Percentiles rank a stretch among this genome's conserved stretches.
These are phyloP conservation scores for Tautogolabrus adspersus DNA, from an alignment of 2,113 vertebrate genomes.

Conservation along the genomic window DNA sequence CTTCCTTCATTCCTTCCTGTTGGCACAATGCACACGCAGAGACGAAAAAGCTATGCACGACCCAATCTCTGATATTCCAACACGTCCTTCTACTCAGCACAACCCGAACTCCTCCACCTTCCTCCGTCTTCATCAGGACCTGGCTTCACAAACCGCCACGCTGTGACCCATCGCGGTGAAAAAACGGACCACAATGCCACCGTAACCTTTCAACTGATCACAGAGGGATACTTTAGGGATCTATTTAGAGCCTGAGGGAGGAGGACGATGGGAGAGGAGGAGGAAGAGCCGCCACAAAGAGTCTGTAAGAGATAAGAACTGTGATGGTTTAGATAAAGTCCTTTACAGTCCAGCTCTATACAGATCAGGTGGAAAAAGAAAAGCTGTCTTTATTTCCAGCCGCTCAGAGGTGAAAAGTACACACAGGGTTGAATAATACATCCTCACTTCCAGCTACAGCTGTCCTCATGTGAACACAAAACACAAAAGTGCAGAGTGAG, in stretches of 20 bases:
- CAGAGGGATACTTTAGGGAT: constrained; percentile 63
- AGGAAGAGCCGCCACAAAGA: constrained; percentile 43
- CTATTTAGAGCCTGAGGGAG: constrained; percentile 63
- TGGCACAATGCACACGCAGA: too few species aligned
- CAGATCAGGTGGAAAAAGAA: background rate
- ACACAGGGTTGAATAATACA: constrained; percentile 60
- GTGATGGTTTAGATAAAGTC: constrained; percentile 4
- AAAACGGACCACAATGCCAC: constrained; percentile 59
- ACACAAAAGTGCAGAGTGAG: constrained; percentile 11
- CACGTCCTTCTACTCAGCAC: constrained; percentile 1
- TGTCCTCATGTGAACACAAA: constrained; percentile 32
- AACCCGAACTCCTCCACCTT: background rate
- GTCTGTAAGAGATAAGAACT: background rate
- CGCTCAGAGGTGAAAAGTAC: constrained; percentile 58
- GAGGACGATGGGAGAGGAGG: constrained; percentile 8
- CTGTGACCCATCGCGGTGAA: constrained; percentile 26
- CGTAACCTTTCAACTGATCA: constrained; percentile 59
- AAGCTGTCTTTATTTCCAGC: constrained; percentile 40
- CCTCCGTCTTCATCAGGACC: constrained; percentile 11
- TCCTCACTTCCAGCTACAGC: constrained; percentile 33
- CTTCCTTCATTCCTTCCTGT: too few species aligned
- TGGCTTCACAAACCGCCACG: constrained; percentile 47
- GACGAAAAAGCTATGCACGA: too few species aligned
- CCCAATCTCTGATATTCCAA: background rate
- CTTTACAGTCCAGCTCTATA: constrained; percentile 10